A percentile compares a stretch with the other conserved stretches of the same genome.
These are phyloP conservation scores for Porites lutea DNA, from an alignment of 64 coral and sea anemone species.

Conservation along the genomic window DNA sequence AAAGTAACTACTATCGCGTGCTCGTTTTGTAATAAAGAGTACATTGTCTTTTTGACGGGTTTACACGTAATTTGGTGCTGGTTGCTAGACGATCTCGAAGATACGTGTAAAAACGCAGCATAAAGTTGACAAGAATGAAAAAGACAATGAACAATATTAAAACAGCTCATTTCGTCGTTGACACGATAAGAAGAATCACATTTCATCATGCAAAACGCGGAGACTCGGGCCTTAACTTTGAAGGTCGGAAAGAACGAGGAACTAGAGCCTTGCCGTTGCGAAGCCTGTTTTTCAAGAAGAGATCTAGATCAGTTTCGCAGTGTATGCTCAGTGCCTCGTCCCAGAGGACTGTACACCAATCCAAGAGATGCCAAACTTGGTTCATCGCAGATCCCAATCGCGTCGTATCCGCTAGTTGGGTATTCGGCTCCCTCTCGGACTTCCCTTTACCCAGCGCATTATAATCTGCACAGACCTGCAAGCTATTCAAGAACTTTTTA, in stretches of 20 bases:
- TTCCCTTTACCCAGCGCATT: neutral
- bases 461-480: neutral
- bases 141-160: neutral
- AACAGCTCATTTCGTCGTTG: neutral
- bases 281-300: neutral
- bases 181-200: neutral
- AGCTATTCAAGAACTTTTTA: neutral
- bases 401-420: neutral
- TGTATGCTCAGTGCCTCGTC: neutral
- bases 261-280: neutral
- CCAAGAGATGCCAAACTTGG: neutral
- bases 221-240: neutral
- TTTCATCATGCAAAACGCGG: neutral
- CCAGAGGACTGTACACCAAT: neutral
- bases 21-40: neutral
- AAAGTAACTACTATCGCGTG: no score
- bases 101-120: conserved; percentile 10
- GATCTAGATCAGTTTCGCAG: neutral
- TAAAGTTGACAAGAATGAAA: conserved; percentile 12
- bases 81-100: conserved; percentile 24
- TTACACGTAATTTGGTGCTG: neutral
- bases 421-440: neutral
- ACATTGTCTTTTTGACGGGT: neutral
- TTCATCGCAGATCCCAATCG: neutral
- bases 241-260: neutral